phyloP scores from a whole-genome alignment of 2,888 invertebrate species.

The Dendrolimus houi region DNA sequence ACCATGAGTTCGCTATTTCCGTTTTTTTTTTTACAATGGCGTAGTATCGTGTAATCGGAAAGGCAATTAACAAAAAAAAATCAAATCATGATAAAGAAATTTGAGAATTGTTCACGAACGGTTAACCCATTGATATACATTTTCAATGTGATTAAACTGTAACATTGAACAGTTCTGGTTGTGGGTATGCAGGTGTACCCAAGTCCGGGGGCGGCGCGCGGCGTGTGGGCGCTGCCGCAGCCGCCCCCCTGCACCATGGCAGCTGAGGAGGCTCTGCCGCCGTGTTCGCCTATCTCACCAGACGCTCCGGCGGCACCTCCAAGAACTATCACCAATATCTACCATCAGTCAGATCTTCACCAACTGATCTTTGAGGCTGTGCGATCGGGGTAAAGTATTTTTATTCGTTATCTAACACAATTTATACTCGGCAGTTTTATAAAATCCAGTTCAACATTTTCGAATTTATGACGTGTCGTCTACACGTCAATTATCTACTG shows the following conservation, averaged over 20 bases:
- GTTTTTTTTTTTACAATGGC: too few relatives aligned
- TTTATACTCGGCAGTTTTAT: too few relatives aligned
- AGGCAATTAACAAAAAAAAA: too few relatives aligned
- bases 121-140: too few relatives aligned
- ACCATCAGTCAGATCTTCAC: slow-evolving; percentile 65
- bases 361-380: slow-evolving; percentile 91
- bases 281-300: slow-evolving; percentile 64
- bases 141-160: background rate
- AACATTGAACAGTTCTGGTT: background rate
- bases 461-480: too few relatives aligned
- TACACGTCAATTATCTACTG: too few relatives aligned
- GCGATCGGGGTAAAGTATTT: slow-evolving; percentile 81
- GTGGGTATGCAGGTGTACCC: slow-evolving; percentile 79
- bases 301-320: slow-evolving; percentile 60
- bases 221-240: slow-evolving; percentile 90
- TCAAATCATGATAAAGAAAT: too few relatives aligned
- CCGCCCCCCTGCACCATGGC: slow-evolving; percentile 88
- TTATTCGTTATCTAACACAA: too few relatives aligned
- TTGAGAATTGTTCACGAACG: too few relatives aligned
- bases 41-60: too few relatives aligned
- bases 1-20: too few relatives aligned
- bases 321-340: slow-evolving; percentile 49
- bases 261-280: slow-evolving; percentile 77
- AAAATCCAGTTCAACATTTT: too few relatives aligned
- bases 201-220: slow-evolving; percentile 92